These are phyloP conservation scores for Pseudomyrmex flavicornis DNA, from an alignment of 1,140 invertebrate species.

Conservation along the genomic window DNA sequence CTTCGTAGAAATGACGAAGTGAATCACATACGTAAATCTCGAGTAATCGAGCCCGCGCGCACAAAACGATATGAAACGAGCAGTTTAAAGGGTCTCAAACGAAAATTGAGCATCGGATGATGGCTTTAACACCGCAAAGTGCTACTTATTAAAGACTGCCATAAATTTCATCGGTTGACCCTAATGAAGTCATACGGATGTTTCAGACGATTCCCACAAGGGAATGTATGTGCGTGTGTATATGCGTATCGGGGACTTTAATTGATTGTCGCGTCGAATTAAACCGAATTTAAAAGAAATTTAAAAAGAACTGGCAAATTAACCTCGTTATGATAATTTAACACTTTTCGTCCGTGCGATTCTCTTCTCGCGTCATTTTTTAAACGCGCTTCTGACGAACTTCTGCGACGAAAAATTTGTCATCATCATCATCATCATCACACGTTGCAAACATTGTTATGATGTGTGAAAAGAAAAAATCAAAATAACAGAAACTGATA, in stretches of 20 bases:
- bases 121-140: slow-evolving; percentile 37
- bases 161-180: slow-evolving; percentile 51
- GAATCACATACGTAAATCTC: slow-evolving; percentile 12
- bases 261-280: slow-evolving; percentile 56
- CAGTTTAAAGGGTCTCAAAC: slow-evolving; percentile 7
- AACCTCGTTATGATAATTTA: slow-evolving; percentile 21
- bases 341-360: not conserved
- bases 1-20: not conserved
- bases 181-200: slow-evolving; percentile 45
- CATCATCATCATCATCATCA: not conserved
- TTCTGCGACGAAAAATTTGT: not conserved
- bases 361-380: not conserved
- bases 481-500: not conserved
- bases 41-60: not conserved
- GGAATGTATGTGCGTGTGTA: not conserved
- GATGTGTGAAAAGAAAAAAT: not conserved
- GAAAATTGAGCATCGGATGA: slow-evolving; percentile 53
- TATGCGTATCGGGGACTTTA: slow-evolving; percentile 22
- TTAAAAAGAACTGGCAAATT: slow-evolving; percentile 8
- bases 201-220: slow-evolving; percentile 46
- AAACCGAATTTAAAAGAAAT: slow-evolving; percentile 47
- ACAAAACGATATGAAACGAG: not conserved
- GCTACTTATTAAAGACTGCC: slow-evolving; percentile 42
- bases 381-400: not conserved
- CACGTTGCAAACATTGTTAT: not conserved